phyloP scores from a whole-genome alignment of 2,113 vertebrate genomes.

The Tupaia chinensis region DNA sequence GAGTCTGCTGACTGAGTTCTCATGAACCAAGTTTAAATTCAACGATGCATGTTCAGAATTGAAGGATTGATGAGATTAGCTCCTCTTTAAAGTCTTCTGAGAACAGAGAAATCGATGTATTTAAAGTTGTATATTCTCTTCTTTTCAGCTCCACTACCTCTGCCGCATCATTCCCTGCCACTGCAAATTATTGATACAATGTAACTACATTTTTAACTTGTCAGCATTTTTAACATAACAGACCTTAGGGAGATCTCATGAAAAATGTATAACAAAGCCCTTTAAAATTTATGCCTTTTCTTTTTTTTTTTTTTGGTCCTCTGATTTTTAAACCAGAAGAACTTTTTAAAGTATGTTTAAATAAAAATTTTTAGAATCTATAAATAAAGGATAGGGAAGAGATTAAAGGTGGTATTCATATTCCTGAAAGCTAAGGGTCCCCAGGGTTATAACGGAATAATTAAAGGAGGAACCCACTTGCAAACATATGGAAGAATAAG shows the following conservation, averaged over 20 bases:
- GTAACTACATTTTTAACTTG: conserved; percentile 52
- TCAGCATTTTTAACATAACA: background rate
- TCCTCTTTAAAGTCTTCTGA: conserved; percentile 29
- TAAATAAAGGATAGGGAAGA: background rate
- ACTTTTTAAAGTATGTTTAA: background rate
- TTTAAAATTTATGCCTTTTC: background rate
- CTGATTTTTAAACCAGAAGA: background rate
- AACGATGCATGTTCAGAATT: background rate
- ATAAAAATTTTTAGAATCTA: background rate
- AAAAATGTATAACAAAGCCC: background rate
- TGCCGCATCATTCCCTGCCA: background rate
- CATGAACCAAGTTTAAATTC: conserved; percentile 3
- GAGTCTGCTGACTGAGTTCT: conserved; percentile 12
- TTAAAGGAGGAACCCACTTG: background rate
- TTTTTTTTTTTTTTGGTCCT: background rate
- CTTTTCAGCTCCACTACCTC: background rate
- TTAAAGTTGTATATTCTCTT: background rate
- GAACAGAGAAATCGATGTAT: conserved; percentile 29
- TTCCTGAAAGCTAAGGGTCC: background rate
- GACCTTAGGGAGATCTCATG: background rate
- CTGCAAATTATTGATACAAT: background rate
- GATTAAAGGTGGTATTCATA: background rate
- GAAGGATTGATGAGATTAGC: conserved; percentile 39
- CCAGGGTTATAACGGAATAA: background rate
- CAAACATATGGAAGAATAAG: background rate